phyloP scores from a whole-genome alignment of 2,113 vertebrate genomes.

The Serinus canaria region DNA sequence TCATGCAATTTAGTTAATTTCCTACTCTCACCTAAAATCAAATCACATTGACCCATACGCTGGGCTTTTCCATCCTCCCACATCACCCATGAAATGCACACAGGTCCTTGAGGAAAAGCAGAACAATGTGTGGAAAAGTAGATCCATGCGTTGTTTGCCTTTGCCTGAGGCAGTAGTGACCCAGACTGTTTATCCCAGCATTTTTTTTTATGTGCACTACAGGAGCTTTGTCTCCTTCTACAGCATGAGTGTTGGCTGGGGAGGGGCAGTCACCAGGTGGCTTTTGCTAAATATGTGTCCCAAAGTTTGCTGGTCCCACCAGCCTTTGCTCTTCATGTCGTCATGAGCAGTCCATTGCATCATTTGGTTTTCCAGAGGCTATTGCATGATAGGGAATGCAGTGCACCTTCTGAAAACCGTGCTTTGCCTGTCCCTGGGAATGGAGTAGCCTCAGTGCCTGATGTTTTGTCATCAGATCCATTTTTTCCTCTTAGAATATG shows the following conservation, averaged over 20 bases:
- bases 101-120: not conserved
- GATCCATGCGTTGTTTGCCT: not conserved
- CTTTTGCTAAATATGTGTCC: not conserved
- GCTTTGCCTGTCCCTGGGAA: not conserved
- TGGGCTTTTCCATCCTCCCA: not conserved
- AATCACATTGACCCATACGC: not conserved
- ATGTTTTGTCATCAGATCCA: not conserved
- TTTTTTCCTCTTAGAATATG: accelerated
- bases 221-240: not conserved
- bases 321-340: not conserved
- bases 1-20: not conserved
- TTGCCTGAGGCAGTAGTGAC: not conserved
- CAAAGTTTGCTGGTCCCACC: not conserved
- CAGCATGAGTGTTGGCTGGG: not conserved
- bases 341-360: not conserved
- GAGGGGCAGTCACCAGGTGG: not conserved
- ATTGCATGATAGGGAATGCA: accelerated
- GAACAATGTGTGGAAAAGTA: not conserved
- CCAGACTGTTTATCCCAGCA: not conserved
- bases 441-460: not conserved
- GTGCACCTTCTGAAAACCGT: not conserved
- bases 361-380: not conserved
- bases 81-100: not conserved
- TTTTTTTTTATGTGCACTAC: not conserved
- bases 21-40: not conserved